phyloP scores from a whole-genome alignment of 2,113 vertebrate species.

The Pteronura brasiliensis region DNA sequence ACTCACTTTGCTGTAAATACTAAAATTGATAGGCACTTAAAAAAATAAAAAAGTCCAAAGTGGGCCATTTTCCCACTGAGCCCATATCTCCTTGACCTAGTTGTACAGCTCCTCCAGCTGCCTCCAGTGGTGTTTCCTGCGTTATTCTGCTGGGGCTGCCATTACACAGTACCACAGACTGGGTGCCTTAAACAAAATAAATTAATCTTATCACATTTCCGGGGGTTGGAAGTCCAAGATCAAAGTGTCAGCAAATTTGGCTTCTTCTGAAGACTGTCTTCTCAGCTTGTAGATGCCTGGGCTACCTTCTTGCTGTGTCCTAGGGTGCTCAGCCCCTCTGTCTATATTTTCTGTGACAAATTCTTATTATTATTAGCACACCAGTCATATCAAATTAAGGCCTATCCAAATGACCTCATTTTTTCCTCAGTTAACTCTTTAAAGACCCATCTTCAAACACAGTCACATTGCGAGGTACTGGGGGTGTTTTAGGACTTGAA shows the following conservation, averaged over 20 bases:
- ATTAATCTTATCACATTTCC: background rate
- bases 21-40: background rate
- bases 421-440: background rate
- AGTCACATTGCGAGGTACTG: background rate
- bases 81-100: no score
- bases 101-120: background rate
- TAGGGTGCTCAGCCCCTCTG: background rate
- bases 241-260: background rate
- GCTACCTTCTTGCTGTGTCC: background rate
- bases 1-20: background rate
- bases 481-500: no score
- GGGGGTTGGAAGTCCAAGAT: background rate
- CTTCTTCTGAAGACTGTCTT: background rate
- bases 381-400: background rate
- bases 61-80: background rate
- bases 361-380: background rate
- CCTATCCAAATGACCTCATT: background rate
- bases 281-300: background rate
- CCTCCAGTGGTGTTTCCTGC: no score
- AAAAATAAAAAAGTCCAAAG: background rate
- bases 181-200: background rate
- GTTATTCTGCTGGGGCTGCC: background rate
- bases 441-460: background rate
- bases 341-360: background rate
- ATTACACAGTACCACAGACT: background rate